phyloP scores from a whole-genome alignment of 2,113 vertebrate genomes.

The Paramisgurnus dabryanus region DNA sequence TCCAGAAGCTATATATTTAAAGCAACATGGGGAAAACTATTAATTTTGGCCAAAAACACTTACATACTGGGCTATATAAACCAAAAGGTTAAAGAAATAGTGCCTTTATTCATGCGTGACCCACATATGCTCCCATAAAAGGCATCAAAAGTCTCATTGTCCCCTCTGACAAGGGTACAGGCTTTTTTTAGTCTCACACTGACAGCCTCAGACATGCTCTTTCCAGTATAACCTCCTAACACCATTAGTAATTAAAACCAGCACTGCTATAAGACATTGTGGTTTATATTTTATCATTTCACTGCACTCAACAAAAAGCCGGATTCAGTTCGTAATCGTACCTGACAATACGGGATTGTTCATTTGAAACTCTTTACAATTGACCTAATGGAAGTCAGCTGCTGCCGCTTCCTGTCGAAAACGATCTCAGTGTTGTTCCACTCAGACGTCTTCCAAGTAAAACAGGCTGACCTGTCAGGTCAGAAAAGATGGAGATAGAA shows the following conservation, averaged over 20 bases:
- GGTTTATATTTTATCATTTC: slow-evolving; percentile 49
- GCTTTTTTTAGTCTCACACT: slow-evolving; percentile 67
- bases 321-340: slow-evolving; percentile 60
- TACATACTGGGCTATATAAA: slow-evolving; percentile 37
- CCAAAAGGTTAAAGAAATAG: slow-evolving; percentile 62
- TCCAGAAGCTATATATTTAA: slow-evolving; percentile 27
- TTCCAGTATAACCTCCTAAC: slow-evolving; percentile 63
- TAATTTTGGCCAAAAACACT: slow-evolving; percentile 35
- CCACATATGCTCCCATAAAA: slow-evolving; percentile 69
- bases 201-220: slow-evolving; percentile 64
- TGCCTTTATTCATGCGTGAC: slow-evolving; percentile 68
- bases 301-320: slow-evolving; percentile 7
- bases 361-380: slow-evolving; percentile 59
- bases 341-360: slow-evolving; percentile 68
- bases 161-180: slow-evolving; percentile 53
- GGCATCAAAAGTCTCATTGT: slow-evolving; percentile 73
- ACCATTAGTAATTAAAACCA: slow-evolving; percentile 62
- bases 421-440: slow-evolving; percentile 66
- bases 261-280: slow-evolving; percentile 19
- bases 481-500: slow-evolving; percentile 55
- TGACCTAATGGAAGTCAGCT: slow-evolving; percentile 77
- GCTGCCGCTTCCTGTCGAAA: slow-evolving; percentile 70
- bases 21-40: slow-evolving; percentile 58
- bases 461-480: slow-evolving; percentile 69
- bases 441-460: slow-evolving; percentile 70